Conservation (phyloP, 1,140 invertebrate genomes). For the Triops longicaudatus region DNA sequence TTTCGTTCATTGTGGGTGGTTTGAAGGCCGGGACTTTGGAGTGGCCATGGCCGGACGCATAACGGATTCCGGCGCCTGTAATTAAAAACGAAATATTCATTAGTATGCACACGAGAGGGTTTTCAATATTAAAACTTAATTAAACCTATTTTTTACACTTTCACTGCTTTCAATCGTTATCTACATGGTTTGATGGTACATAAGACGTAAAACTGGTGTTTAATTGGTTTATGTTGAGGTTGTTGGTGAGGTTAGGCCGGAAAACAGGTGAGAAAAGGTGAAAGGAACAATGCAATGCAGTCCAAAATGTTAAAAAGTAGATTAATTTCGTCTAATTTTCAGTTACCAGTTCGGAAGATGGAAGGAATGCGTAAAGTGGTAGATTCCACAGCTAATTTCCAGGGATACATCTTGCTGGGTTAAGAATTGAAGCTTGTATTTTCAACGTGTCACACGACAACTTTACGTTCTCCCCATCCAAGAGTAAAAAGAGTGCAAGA, state of each 20-base stretch:
- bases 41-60: conserved; percentile 24
- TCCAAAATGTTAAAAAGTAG: no score
- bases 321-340: no score
- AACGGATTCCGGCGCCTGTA: not conserved
- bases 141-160: no score
- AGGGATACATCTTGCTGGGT: not conserved
- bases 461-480: not conserved
- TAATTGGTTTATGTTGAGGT: no score
- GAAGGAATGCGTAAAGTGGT: not conserved
- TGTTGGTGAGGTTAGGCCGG: no score
- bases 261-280: no score
- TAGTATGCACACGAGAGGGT: not conserved
- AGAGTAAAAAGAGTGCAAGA: not conserved
- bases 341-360: not conserved
- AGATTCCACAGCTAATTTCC: not conserved
- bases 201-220: no score
- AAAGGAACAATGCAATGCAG: no score
- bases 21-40: conserved; percentile 29
- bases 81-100: not conserved
- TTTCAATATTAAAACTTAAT: no score
- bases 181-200: no score
- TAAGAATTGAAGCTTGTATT: not conserved
- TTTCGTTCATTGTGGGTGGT: conserved; percentile 55
- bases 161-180: no score
- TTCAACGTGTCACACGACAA: not conserved